Evolutionary conservation across 2,113 vertebrate species (phyloP).

Genomic region (Elgaria multicarinata): DNA sequence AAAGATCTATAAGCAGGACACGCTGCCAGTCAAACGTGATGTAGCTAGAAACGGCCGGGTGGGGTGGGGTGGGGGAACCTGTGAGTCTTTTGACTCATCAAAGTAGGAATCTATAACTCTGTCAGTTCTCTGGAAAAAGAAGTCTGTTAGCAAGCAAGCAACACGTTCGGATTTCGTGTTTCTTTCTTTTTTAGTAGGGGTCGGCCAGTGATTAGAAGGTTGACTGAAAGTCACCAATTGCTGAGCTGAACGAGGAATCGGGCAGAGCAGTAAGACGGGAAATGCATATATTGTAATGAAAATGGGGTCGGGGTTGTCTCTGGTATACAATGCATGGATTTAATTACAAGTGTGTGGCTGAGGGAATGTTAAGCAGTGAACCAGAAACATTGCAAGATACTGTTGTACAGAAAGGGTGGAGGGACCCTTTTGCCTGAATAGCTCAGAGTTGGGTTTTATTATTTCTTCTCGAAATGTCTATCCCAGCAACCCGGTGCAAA

Average conservation of each 20-base stretch:
- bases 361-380: constrained; percentile 47
- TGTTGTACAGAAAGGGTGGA: constrained; percentile 13
- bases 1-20: constrained; percentile 64
- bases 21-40: constrained; percentile 59
- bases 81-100: constrained; percentile 57
- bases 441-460: constrained; percentile 27
- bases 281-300: constrained; percentile 52
- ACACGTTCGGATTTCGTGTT: not conserved
- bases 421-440: not conserved
- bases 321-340: constrained; percentile 49
- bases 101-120: constrained; percentile 49
- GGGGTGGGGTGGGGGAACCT: constrained; percentile 23
- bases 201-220: constrained; percentile 54
- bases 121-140: constrained; percentile 39
- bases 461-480: not conserved
- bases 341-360: constrained; percentile 64
- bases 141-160: not conserved
- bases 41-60: constrained; percentile 44
- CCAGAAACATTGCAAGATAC: constrained; percentile 13
- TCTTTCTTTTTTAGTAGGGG: not conserved
- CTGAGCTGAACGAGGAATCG: constrained; percentile 53
- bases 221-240: constrained; percentile 66
- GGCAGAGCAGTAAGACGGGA: constrained; percentile 45
- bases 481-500: not conserved
- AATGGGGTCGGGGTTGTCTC: not conserved